Conservation (phyloP, 1,140 invertebrate species). For the Aporrectodea caliginosa region DNA sequence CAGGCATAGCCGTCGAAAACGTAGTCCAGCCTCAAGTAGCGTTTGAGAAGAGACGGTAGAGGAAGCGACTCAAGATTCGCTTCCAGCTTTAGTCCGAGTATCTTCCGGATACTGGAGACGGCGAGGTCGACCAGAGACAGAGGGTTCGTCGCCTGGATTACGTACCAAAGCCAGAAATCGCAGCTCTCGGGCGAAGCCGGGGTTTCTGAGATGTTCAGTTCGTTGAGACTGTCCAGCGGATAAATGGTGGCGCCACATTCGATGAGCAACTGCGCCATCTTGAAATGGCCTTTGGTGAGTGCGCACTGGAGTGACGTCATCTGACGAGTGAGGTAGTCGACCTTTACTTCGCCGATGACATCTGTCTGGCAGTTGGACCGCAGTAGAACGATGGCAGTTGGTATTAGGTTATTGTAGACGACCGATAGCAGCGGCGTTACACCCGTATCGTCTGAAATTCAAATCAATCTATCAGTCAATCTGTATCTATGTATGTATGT, state of each 20-base stretch:
- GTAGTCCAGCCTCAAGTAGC: not conserved
- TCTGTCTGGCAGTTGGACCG: constrained; percentile 7
- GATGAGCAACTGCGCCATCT: constrained; percentile 5
- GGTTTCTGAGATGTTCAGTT: not conserved
- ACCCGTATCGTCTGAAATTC: constrained; percentile 19
- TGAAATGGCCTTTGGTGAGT: not conserved
- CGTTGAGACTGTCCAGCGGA: not conserved
- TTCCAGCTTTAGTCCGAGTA: not conserved
- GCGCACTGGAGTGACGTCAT: constrained; percentile 16
- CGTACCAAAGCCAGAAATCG: constrained; percentile 4
- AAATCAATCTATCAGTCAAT: no score
- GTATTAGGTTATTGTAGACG: constrained; percentile 1
- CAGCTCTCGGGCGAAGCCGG: not conserved
- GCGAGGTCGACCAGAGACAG: not conserved
- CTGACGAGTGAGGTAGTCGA: not conserved
- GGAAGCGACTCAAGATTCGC: not conserved
- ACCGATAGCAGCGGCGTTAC: constrained; percentile 5
- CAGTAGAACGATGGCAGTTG: constrained; percentile 3
- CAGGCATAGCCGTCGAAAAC: constrained; percentile 1
- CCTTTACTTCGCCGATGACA: constrained; percentile 11
- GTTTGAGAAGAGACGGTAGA: constrained; percentile 6
- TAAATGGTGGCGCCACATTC: constrained; percentile 6
- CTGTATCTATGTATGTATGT: no score
- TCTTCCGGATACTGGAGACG: not conserved
- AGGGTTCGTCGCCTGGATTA: constrained; percentile 5